Evolutionary conservation across 2,888 invertebrate genomes (phyloP), one percentile per base, ranked within the genome.

Genomic region (Drepanosiphum platanoidis): DNA sequence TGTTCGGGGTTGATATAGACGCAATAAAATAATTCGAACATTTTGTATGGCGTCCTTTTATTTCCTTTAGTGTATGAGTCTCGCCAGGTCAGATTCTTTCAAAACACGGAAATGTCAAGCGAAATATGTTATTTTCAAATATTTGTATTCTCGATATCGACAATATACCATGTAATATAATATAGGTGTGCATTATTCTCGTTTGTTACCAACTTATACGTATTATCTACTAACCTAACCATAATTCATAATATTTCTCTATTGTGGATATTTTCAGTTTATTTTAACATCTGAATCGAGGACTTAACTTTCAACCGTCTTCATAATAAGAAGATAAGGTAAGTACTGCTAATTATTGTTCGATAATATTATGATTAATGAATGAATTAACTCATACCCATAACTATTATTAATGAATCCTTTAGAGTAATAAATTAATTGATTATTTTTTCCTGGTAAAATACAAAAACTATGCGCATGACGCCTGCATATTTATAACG

Each of bases 11-110:
- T 22, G 8, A 4, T 9, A 52, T 15, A 9, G 58, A 36, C 30
- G 61, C 15, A 61, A 39, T 80, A 81, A 58, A 71, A 81, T 8
- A 5, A 52, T 80, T 68, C 34, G 3, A 42, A 80, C 15, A 27
- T 30, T n/a, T 68, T 70, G 4, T n/a, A 52, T 32, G 71, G 58
- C 42, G 81, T 61, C 58, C 30, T 71, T 71, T 58, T 71, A 80
- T 39, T 34, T 9, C 36, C 4, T 58, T 80, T 9, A n/a, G n/a
- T n/a, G n/a, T n/a, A 68, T n/a, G 22, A 52, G 52, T 15, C 15
- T 5, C 22, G 3, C 0, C 22, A 18, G 52, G 22, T 52, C 22
- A 42, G 42, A 9, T 61, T 61, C 61, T 61, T 61, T 61, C 4
- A 61, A 58, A 52, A 52, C 52, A 52, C 22, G 22, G 5, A 3